These are phyloP conservation scores for Lycaena phlaeas DNA, from an alignment of 2,888 invertebrate genomes.

Conservation along the genomic window DNA sequence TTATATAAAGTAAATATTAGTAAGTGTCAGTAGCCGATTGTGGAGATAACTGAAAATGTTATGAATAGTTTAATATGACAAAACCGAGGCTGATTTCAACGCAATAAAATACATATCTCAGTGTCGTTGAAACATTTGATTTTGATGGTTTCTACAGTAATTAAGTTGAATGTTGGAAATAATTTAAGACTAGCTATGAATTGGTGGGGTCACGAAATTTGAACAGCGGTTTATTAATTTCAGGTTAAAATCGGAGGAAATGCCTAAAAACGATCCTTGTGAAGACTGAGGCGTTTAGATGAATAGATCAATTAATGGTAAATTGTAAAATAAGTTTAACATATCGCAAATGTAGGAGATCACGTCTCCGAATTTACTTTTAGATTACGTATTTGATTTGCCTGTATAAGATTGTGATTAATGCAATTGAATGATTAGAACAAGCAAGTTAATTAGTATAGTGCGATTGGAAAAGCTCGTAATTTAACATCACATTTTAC, in stretches of 20 bases:
- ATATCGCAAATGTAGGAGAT: slow-evolving; percentile 8
- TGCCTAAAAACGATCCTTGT: slow-evolving; percentile 35
- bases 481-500: not conserved
- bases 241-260: slow-evolving; percentile 53
- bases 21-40: not conserved
- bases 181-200: slow-evolving; percentile 9
- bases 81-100: not conserved
- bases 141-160: not conserved
- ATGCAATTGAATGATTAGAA: not conserved
- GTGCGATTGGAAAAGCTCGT: no score
- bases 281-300: slow-evolving; percentile 46
- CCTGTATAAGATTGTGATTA: not conserved
- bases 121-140: not conserved
- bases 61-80: not conserved
- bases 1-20: not conserved
- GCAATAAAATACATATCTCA: slow-evolving; percentile 6
- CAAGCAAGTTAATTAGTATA: no score
- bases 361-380: not conserved
- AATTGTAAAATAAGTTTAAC: slow-evolving; percentile 10
- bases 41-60: not conserved
- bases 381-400: slow-evolving; percentile 4
- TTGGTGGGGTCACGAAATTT: slow-evolving; percentile 26
- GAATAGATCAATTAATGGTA: slow-evolving; percentile 19
- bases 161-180: not conserved
- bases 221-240: slow-evolving; percentile 52